A percentile compares a stretch with the other conserved stretches of the same genome.
Conservation (phyloP, 2,113 vertebrate genomes). For the Phalacrocorax pelagicus region DNA sequence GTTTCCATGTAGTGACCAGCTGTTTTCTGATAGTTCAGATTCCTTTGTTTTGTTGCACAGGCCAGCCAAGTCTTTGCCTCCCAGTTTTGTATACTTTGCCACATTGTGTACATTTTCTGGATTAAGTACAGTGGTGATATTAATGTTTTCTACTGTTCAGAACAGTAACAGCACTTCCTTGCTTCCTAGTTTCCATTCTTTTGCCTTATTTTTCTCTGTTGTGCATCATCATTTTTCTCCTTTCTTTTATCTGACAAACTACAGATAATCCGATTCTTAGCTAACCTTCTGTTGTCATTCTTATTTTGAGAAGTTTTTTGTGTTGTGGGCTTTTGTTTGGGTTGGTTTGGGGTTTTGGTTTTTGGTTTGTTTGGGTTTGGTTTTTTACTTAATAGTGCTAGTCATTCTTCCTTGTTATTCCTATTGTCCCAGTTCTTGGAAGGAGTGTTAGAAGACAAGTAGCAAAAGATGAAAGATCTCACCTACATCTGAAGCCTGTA, state of each 20-base stretch:
- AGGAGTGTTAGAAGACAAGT: background rate
- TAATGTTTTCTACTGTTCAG: background rate
- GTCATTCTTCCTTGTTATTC: background rate
- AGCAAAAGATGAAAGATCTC: background rate
- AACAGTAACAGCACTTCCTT: background rate
- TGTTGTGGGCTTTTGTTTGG: background rate
- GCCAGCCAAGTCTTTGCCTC: background rate
- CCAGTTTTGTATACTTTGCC: background rate
- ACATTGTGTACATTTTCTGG: rapidly evolving
- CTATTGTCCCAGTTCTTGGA: background rate
- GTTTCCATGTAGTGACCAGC: background rate
- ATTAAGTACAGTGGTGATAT: background rate
- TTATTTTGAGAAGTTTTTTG: background rate
- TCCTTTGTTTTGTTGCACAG: background rate
- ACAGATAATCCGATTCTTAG: background rate
- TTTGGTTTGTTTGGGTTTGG: background rate
- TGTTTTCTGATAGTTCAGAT: background rate
- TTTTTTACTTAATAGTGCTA: background rate
- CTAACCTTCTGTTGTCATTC: background rate
- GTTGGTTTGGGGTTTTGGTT: no score
- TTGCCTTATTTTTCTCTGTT: background rate
- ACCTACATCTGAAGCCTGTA: background rate
- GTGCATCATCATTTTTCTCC: background rate
- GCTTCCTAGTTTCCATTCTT: background rate
- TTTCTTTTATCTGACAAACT: background rate